Evolutionary conservation across 2,113 vertebrate genomes (phyloP).

Genomic region (Eulemur macaco): DNA sequence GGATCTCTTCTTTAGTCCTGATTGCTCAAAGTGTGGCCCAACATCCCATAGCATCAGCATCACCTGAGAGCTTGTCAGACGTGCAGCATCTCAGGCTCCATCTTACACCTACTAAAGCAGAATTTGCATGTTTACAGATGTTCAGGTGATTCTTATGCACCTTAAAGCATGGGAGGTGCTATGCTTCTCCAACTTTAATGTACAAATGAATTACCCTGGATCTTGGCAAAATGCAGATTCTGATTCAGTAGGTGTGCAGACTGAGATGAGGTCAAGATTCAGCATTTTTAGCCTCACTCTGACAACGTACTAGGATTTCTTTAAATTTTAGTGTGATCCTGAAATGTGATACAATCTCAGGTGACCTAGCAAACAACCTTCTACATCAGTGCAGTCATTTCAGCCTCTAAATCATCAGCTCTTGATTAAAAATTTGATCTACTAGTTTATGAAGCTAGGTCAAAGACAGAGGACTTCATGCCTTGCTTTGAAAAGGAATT

Average conservation of each 20-base stretch:
- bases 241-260: background rate
- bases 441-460: background rate
- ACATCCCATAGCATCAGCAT: background rate
- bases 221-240: background rate
- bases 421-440: conserved; percentile 15
- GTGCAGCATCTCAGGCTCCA: background rate
- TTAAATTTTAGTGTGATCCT: background rate
- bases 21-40: background rate
- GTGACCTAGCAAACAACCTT: background rate
- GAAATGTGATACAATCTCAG: background rate
- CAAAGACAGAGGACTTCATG: background rate
- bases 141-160: background rate
- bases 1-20: background rate
- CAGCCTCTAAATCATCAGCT: background rate
- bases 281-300: background rate
- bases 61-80: background rate
- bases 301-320: background rate
- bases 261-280: background rate
- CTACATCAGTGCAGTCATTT: background rate
- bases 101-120: background rate
- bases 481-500: background rate
- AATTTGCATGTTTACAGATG: background rate
- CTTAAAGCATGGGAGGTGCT: background rate
- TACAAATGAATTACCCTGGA: background rate
- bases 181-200: background rate